Conservation (phyloP, 2,113 vertebrate genomes). For the Corythoichthys intestinalis region DNA sequence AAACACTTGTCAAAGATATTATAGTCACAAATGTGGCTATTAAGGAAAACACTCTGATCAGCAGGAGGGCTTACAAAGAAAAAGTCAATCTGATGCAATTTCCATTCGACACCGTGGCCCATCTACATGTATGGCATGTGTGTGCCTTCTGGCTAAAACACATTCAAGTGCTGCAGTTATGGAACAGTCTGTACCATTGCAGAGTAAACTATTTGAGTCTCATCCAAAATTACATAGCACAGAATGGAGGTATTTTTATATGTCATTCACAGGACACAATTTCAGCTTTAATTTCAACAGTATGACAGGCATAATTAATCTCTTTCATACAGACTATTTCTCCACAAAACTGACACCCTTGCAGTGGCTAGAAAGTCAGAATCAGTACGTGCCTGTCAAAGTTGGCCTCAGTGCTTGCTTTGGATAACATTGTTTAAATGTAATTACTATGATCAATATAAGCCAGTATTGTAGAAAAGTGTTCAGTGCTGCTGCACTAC, state of each 20-base stretch:
- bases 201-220: conserved; percentile 32
- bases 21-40: not conserved
- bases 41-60: conserved; percentile 13
- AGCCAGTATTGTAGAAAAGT: not conserved
- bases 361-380: conserved; percentile 1
- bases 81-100: conserved; percentile 13
- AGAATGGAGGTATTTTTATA: conserved; percentile 9
- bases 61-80: not conserved
- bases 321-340: conserved; percentile 9
- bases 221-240: conserved; percentile 13
- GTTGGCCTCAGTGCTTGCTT: not conserved
- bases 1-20: not conserved
- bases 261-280: conserved; percentile 16
- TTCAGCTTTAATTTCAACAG: conserved; percentile 22
- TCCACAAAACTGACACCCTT: not conserved
- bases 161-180: conserved; percentile 26
- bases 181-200: conserved; percentile 26
- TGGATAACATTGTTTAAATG: not conserved
- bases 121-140: conserved; percentile 9
- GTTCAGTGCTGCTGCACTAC: not conserved
- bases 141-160: conserved; percentile 29
- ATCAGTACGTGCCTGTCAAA: not conserved
- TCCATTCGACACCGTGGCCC: conserved; percentile 14
- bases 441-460: not conserved
- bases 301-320: conserved; percentile 31